Percentiles rank a stretch among this genome's conserved stretches.
phyloP scores from a whole-genome alignment of 2,797 vertebrate genomes.

The Dromococcyx pavoninus region DNA sequence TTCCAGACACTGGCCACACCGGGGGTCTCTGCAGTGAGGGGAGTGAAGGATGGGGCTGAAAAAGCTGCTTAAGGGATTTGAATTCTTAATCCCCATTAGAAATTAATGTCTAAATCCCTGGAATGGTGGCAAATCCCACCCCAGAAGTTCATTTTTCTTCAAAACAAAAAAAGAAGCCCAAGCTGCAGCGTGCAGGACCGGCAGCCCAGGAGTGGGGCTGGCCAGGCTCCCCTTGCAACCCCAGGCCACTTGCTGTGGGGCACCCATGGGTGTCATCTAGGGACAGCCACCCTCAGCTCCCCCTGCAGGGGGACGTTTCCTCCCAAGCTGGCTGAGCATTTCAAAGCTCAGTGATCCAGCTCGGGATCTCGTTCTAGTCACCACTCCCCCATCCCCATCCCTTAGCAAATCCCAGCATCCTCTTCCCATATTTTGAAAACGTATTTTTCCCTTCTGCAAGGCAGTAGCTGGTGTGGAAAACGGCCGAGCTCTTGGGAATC shows the following conservation, averaged over 20 bases:
- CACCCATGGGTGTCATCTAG: fast-evolving
- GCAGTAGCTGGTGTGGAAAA: not conserved
- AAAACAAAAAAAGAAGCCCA: not conserved
- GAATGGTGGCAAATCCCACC: conserved; percentile 43
- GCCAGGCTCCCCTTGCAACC: not conserved
- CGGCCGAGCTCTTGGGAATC: not conserved
- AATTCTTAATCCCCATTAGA: conserved; percentile 59
- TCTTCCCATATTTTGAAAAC: not conserved
- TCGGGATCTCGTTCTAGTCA: fast-evolving
- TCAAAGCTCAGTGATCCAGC: not conserved
- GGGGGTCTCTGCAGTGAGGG: not conserved
- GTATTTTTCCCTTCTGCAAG: not conserved
- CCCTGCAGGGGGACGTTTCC: fast-evolving
- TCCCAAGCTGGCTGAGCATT: not conserved
- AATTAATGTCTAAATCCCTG: conserved; percentile 56
- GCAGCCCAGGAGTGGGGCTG: not conserved
- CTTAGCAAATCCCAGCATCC: not conserved
- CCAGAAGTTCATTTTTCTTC: conserved; percentile 37
- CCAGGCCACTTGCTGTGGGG: fast-evolving
- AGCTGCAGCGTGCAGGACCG: fast-evolving
- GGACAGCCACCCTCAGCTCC: not conserved
- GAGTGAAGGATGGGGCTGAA: not conserved
- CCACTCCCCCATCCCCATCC: not conserved
- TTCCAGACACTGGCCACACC: fast-evolving
- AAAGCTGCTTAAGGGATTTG: conserved; percentile 68